Conservation (phyloP, 35 echinoderm and acorn worm species). For the Heliocidaris tuberculata region DNA sequence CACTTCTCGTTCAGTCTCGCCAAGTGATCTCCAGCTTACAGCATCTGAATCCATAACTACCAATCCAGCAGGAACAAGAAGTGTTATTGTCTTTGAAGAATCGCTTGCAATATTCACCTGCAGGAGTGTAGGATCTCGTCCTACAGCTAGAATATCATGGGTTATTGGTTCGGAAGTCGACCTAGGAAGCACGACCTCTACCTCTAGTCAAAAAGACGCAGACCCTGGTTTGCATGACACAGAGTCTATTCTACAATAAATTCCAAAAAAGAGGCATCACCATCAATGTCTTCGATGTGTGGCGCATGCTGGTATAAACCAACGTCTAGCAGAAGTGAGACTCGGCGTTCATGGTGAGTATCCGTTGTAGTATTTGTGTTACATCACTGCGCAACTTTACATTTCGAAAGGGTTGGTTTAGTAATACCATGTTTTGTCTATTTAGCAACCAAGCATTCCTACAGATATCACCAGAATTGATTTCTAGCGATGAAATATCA, state of each 20-base stretch:
- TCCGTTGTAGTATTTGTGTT: no score
- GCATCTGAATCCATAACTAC: no score
- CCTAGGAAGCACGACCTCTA: neutral
- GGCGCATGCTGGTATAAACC: neutral
- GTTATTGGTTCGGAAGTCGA: neutral
- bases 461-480: no score
- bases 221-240: neutral
- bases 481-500: no score
- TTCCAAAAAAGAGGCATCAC: neutral
- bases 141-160: neutral
- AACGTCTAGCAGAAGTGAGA: neutral
- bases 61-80: neutral
- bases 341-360: no score
- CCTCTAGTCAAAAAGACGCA: neutral
- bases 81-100: neutral
- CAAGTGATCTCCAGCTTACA: no score
- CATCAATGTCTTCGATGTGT: neutral
- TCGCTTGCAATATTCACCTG: neutral
- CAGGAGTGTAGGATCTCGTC: neutral
- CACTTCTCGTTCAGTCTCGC: no score
- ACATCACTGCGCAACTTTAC: no score
- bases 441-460: no score
- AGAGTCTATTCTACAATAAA: neutral
- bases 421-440: no score
- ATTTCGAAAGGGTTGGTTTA: no score